Conservation (phyloP, 2,113 vertebrate genomes). For the Tinamus guttatus region DNA sequence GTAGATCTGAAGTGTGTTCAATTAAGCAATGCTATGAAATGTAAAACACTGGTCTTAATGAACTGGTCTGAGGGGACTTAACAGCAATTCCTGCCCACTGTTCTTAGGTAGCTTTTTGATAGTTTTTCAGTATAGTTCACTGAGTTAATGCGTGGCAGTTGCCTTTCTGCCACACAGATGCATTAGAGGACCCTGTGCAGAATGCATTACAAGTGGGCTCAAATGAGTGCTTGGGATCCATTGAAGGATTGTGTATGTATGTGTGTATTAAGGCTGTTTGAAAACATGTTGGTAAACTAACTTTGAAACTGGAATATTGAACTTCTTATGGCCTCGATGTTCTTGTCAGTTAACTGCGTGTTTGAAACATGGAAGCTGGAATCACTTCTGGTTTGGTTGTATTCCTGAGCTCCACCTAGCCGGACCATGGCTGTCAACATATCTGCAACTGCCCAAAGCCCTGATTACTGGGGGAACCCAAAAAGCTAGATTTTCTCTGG, state of each 20-base stretch:
- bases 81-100: not conserved
- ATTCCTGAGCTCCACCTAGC: not conserved
- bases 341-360: no score
- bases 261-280: not conserved
- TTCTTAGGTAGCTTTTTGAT: no score
- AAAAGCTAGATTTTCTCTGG: not conserved
- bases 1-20: not conserved
- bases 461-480: not conserved
- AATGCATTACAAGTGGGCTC: not conserved
- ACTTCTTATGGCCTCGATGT: not conserved
- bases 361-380: not conserved
- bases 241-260: not conserved
- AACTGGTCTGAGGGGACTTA: not conserved
- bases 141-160: no score
- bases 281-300: not conserved
- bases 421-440: not conserved
- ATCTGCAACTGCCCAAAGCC: not conserved
- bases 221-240: not conserved
- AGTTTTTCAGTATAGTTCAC: not conserved
- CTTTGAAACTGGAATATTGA: not conserved
- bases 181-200: not conserved
- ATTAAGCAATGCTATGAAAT: not conserved
- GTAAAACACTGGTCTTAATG: no score
- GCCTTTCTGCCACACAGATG: not conserved
- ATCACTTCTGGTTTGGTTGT: not conserved